Percentiles rank a stretch among this genome's conserved stretches.
Evolutionary conservation across 1,140 invertebrate species (phyloP).

Genomic region (Leptinotarsa undecemlineata): DNA sequence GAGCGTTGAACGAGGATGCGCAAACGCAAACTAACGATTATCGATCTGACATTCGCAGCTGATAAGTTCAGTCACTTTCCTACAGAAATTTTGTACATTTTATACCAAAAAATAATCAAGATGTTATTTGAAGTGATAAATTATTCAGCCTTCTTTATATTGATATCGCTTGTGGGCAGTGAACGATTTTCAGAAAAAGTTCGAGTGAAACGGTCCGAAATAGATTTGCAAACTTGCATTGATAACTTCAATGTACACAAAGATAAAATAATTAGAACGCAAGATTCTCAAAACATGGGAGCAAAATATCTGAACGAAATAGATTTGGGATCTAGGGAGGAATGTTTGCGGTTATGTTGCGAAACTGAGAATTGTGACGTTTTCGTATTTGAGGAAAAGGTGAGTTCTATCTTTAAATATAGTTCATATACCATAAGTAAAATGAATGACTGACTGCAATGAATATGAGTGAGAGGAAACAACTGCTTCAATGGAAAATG

Average conservation of each 20-base stretch:
- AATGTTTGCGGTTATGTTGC: slow-evolving; percentile 85
- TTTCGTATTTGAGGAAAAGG: slow-evolving; percentile 91
- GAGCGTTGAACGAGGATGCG: not conserved
- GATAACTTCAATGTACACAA: slow-evolving; percentile 83
- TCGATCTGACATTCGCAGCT: slow-evolving; percentile 3
- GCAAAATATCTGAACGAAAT: slow-evolving; percentile 86
- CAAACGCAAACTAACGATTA: not conserved
- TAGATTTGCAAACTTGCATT: slow-evolving; percentile 53
- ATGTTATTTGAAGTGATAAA: slow-evolving; percentile 12
- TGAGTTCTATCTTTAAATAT: slow-evolving; percentile 48
- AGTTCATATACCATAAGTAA: too few species aligned
- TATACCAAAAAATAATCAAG: slow-evolving; percentile 1
- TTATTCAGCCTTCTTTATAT: not conserved
- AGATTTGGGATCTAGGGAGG: slow-evolving; percentile 75
- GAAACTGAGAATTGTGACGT: slow-evolving; percentile 85
- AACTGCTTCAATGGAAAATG: too few species aligned
- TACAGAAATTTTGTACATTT: slow-evolving; percentile 17
- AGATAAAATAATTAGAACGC: slow-evolving; percentile 88
- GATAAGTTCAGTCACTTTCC: slow-evolving; percentile 21
- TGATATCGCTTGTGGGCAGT: not conserved
- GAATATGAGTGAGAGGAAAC: too few species aligned
- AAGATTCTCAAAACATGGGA: slow-evolving; percentile 83
- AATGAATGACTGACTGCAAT: too few species aligned
- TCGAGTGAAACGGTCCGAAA: slow-evolving; percentile 45
- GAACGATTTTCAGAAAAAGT: slow-evolving; percentile 7